Conservation (phyloP, 2,113 vertebrate genomes). For the Ictalurus punctatus region DNA sequence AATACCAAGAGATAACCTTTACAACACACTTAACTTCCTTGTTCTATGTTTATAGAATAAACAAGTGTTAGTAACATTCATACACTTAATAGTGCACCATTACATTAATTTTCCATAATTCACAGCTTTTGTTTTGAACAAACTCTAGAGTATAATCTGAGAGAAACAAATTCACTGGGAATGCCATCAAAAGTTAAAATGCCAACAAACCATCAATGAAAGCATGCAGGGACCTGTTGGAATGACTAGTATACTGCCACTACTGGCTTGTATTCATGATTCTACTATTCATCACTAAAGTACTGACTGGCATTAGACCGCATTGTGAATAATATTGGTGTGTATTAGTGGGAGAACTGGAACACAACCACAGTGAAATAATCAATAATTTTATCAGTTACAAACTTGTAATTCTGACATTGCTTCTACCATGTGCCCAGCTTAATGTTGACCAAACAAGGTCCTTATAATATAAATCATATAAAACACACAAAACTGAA, state of each 20-base stretch:
- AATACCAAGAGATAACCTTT: background rate
- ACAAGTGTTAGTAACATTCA: background rate
- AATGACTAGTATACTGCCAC: background rate
- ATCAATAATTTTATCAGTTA: background rate
- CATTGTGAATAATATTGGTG: background rate
- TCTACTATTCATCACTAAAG: background rate
- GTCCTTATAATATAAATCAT: slow-evolving; percentile 30
- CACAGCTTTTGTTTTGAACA: slow-evolving; percentile 15
- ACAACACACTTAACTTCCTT: background rate
- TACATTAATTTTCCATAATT: background rate
- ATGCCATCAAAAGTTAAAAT: background rate
- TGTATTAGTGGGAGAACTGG: slow-evolving; percentile 5
- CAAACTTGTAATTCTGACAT: slow-evolving; percentile 44
- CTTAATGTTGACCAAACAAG: background rate
- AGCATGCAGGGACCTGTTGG: background rate
- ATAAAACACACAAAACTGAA: background rate
- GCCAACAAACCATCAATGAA: background rate
- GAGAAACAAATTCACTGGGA: background rate
- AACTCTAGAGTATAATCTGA: background rate
- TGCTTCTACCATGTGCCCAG: slow-evolving; percentile 14
- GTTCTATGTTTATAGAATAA: background rate
- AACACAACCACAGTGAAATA: slow-evolving; percentile 33
- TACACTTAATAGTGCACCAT: background rate
- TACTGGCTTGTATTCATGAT: background rate
- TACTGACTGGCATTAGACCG: background rate